Base-by-base conservation (phyloP, 2,888 invertebrate genomes). In the Calameuta idolon region DNA sequence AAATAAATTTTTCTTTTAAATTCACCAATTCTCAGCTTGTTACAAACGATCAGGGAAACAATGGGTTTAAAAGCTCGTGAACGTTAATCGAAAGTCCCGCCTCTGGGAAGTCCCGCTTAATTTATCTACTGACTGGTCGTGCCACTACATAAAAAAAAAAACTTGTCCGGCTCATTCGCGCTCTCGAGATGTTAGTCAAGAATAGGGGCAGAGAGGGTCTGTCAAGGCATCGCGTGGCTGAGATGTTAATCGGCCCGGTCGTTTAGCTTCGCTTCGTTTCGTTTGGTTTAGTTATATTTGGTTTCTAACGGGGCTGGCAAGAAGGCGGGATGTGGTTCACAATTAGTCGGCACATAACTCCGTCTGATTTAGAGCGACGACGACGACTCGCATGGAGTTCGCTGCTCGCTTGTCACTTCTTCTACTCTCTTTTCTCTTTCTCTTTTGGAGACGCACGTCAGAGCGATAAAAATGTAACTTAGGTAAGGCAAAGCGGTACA, bases 271-370 rank as follows among this genome's bases (percentile, higher is more conserved):
- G 87, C 87, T 87, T 85, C 85, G 87, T 89, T 78, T 68, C 71
- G 78, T 78, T 78, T 73, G 75, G 76, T 76, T 91, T 89, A 89
- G 90, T 91, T 91, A 90, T 91, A 91, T 91, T 91, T 90, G 90
- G 90, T 89, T 85, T 80, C 84, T 82, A 84, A 84, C 83, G 85
- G 85, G 85, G 85, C 85, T 82, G 84, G 82, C 80, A 81, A 82
- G 85, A 34, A 80, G 84, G 82, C 86, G 85, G 81, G 86, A 86
- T 83, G 84, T 80, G 83, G 84, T 86, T 89, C 87, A 89, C 90
- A 90, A 91, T 91, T 91, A 91, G 90, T 91, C 91, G 89, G 83
- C 90, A 88, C 89, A 90, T 90, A 91, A 90, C 89, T 91, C 86
- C 82, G 84, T 74, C 86, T 90, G 89, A 91, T 91, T 91, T 91